Evolutionary conservation across 37 sponge, comb jelly and placozoan species (phyloP).

Genomic region (Eunapius fragilis): DNA sequence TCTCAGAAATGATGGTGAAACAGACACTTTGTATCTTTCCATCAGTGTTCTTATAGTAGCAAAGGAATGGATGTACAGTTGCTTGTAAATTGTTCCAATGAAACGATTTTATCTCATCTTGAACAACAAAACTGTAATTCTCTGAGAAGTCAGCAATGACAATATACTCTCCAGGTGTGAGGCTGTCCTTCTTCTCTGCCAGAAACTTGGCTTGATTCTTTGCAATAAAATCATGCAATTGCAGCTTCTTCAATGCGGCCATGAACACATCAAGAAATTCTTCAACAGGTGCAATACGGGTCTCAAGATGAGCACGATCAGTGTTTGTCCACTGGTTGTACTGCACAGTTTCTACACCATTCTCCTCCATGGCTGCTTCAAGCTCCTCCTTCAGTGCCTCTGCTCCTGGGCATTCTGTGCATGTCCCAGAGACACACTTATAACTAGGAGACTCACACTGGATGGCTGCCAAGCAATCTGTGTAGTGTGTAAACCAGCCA

Average conservation of each 20-base stretch:
- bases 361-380: not conserved
- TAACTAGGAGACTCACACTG: constrained; percentile 32
- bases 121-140: constrained; percentile 58
- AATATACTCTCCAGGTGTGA: too few relatives aligned
- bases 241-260: not conserved
- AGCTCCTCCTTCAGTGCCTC: not conserved
- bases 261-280: not conserved
- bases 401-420: not conserved
- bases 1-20: constrained; percentile 47
- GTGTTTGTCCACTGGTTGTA: not conserved
- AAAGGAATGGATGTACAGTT: constrained; percentile 55
- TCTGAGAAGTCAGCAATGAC: constrained; percentile 51
- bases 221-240: not conserved
- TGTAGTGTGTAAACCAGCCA: not conserved
- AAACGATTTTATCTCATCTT: constrained; percentile 57
- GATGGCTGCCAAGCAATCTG: constrained; percentile 19
- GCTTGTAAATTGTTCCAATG: constrained; percentile 76
- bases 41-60: constrained; percentile 34
- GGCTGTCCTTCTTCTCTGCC: too few relatives aligned
- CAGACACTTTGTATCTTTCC: constrained; percentile 17
- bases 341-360: not conserved
- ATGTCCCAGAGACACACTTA: constrained; percentile 2
- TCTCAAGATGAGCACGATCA: not conserved
- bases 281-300: not conserved
- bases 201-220: too few relatives aligned